Conservation (phyloP, 2,888 invertebrate species). For the Tryphoninae sp. region DNA sequence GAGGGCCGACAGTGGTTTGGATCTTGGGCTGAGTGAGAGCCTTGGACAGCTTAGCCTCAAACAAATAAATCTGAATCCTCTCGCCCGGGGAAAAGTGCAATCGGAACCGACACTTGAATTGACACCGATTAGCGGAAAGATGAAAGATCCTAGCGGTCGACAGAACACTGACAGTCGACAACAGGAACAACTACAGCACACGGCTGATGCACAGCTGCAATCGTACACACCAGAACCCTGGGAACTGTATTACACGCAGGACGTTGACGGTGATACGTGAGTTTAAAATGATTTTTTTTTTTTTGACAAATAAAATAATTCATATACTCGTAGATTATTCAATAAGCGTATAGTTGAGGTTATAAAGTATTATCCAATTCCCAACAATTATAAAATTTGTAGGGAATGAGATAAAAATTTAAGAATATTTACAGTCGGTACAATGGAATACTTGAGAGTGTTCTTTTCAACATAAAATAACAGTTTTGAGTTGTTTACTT, state of each 20-base stretch:
- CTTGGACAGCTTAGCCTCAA: constrained; percentile 84
- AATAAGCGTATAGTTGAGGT: too few species aligned
- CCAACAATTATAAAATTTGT: too few species aligned
- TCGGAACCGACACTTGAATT: constrained; percentile 69
- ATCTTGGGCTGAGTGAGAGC: constrained; percentile 84
- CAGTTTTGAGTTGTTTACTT: too few species aligned
- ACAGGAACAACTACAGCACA: constrained; percentile 46
- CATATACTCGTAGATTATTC: too few species aligned
- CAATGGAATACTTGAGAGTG: too few species aligned
- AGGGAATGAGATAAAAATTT: too few species aligned
- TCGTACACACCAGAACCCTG: constrained; percentile 80
- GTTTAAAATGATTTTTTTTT: constrained; percentile 77
- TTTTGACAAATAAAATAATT: too few species aligned
- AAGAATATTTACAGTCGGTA: too few species aligned
- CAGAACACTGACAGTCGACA: constrained; percentile 12
- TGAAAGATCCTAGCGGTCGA: constrained; percentile 19
- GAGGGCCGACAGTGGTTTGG: constrained; percentile 87
- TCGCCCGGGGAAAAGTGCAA: constrained; percentile 67
- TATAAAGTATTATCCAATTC: too few species aligned
- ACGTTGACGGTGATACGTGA: constrained; percentile 95
- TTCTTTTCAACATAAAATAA: too few species aligned
- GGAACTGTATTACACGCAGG: constrained; percentile 88
- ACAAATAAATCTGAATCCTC: constrained; percentile 77
- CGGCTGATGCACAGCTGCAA: constrained; percentile 14
- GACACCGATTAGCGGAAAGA: constrained; percentile 65